Evolutionary conservation across 23 tunicate genomes (phyloP), one percentile per base, ranked within the genome.

Genomic region (Trididemnum clinides): DNA sequence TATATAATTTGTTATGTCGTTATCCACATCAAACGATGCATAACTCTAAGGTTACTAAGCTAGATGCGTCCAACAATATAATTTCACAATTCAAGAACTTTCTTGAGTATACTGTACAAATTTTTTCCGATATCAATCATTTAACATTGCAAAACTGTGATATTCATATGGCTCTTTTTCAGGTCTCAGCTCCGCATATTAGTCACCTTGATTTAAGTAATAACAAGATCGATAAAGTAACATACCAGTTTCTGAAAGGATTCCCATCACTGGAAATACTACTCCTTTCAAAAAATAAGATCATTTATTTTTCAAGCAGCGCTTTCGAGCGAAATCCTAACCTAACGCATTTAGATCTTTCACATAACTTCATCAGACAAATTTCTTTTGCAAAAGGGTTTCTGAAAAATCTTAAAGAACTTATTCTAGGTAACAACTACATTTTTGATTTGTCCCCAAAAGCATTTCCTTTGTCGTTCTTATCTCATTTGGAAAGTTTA

Each of bases 381-480:
- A 78, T 51, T 5, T 4, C 23, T 19, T 2, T 12, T 1, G 12
- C 29, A 15, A 31, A 27, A n/a, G 28, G 25, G 6, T 1, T 5
- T 7, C 28, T 78, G 23, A 51, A 4, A 5, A 51, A 78, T 51
- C 30, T 78, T 6, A 51, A 4, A 31, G 64, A 25, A n/a, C 39
- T 50, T 5, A 12, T 7, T 28, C 30, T 78, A 35, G 66, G 51
- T 3, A 78, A 51, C 35, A 78, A 78, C 83, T 78, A 78, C 38
- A 51, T 78, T 36, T 33, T 36, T 32, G 26, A 32, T 25, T 2
- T 51, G 4, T 7, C 65, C 4, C 10, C 2, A 4, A 28, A 78
- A 27, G 23, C 30, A 51, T 78, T 78, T 54, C 36, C 83, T 1
- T 15, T 50, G 1, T 4, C 65, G 7, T 51, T 51, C 6, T 36